phyloP scores from a whole-genome alignment of 2,888 invertebrate genomes.

The Portevinia maculata region DNA sequence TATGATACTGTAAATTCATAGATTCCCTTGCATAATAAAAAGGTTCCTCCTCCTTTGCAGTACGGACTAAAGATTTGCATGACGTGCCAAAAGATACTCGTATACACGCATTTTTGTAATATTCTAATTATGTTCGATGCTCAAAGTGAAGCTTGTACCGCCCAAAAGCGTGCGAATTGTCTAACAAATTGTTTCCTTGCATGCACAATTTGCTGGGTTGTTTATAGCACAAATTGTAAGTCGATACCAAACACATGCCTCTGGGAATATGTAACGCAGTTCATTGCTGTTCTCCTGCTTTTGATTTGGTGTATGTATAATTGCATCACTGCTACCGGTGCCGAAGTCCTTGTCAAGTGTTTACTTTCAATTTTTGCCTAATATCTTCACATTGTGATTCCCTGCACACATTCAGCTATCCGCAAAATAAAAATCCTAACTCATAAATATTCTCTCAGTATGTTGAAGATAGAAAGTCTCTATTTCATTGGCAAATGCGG shows the following conservation, averaged over 20 bases:
- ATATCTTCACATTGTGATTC: conserved; percentile 4
- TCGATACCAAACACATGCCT: neutral
- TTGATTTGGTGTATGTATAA: conserved; percentile 5
- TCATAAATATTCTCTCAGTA: conserved; percentile 21
- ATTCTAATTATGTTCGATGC: too few species aligned
- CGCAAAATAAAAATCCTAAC: neutral
- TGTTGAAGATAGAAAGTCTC: conserved; percentile 1
- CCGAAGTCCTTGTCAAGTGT: conserved; percentile 15
- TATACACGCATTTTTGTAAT: too few species aligned
- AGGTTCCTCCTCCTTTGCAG: too few species aligned
- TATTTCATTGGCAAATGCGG: conserved; percentile 7
- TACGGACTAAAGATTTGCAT: too few species aligned
- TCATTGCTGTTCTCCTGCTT: neutral
- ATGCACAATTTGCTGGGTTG: too few species aligned
- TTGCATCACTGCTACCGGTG: neutral
- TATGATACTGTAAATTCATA: too few species aligned
- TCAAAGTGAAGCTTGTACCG: too few species aligned
- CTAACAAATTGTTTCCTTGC: too few species aligned
- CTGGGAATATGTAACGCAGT: neutral
- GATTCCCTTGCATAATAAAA: too few species aligned
- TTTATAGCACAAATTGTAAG: neutral
- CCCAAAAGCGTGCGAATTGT: too few species aligned
- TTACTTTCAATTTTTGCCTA: conserved; percentile 27
- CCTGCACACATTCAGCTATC: neutral
- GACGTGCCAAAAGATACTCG: too few species aligned